Conservation (phyloP, 2,888 invertebrate genomes). For the Drosophila kanekoi region DNA sequence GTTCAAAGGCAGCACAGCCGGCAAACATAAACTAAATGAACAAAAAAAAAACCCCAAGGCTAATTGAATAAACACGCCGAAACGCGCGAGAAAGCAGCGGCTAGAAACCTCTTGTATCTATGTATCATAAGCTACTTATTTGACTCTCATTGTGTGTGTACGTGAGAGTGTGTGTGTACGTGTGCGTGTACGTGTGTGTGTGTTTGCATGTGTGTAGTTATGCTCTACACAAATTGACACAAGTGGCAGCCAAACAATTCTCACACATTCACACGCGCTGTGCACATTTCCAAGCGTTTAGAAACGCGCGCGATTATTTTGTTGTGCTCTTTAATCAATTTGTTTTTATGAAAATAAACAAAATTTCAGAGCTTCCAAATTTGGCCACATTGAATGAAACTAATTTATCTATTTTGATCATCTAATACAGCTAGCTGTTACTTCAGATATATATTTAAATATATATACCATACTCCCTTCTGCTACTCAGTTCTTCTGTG, state of each 20-base stretch:
- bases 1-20: constrained; percentile 58
- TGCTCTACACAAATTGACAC: constrained; percentile 64
- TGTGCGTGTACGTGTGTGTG: constrained; percentile 8
- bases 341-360: background rate
- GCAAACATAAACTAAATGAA: constrained; percentile 35
- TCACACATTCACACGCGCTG: background rate
- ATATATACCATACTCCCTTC: too few relatives aligned
- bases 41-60: constrained; percentile 37
- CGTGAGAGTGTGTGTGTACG: constrained; percentile 3
- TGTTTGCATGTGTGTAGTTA: constrained; percentile 14
- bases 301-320: constrained; percentile 35
- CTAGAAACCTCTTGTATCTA: constrained; percentile 20
- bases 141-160: constrained; percentile 9
- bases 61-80: constrained; percentile 79
- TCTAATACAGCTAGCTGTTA: too few relatives aligned
- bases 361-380: too few relatives aligned
- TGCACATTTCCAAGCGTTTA: constrained; percentile 25
- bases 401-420: too few relatives aligned
- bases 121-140: constrained; percentile 6
- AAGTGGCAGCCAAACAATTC: constrained; percentile 30
- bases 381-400: too few relatives aligned
- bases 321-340: background rate
- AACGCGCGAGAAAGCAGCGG: constrained; percentile 62
- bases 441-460: too few relatives aligned
- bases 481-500: constrained; percentile 1